Base-by-base conservation (phyloP, 2,888 invertebrate genomes). In the Drosophila mimetica region DNA sequence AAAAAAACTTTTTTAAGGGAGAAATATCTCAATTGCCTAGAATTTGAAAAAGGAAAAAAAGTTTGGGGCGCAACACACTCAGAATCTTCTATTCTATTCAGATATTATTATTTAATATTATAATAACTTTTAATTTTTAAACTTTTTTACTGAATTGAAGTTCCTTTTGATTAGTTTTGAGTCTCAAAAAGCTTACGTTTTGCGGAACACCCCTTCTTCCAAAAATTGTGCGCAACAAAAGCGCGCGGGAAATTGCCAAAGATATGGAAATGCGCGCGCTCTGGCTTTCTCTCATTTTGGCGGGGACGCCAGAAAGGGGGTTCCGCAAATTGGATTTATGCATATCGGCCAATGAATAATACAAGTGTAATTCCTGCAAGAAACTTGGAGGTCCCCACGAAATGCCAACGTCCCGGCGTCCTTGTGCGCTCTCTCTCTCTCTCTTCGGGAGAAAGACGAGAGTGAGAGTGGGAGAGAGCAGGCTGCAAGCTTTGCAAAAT, bases 271-370 rank as follows among this genome's bases (percentile, higher is more conserved):
- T 20, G 53, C 50, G 51, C 50, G 51, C 58, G 8, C 28, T 11
- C 22, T 20, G 52, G 39, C 42, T 52, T 47, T 60, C 16, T 34
- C 14, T 25, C 14, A 4, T 14, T 14, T 44, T 48, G 9, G 46
- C 9, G 39, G 52, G 65, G 59, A 50, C 52, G 60, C 63, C 28
- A 11, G 16, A 28, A 46, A 44, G 58, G 74, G 71, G 74, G 61
- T 39, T 63, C 32, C 57, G 59, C 55, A 74, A 79, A 83, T 83
- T 77, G 77, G 60, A 83, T 79, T 79, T 77, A 34, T 64, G 54
- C 65, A 77, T 52, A 66, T 77, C 48, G 34, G 48, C 48, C 59
- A 59, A 52, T 58, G 58, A 58, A 58, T 58, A 58, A 52, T 42
- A 58, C 41, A 41, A 51, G 22, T 66, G 66, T 55, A 60, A 72